Conservation (phyloP, 2,888 invertebrate genomes). For the Choreutis nemorana region DNA sequence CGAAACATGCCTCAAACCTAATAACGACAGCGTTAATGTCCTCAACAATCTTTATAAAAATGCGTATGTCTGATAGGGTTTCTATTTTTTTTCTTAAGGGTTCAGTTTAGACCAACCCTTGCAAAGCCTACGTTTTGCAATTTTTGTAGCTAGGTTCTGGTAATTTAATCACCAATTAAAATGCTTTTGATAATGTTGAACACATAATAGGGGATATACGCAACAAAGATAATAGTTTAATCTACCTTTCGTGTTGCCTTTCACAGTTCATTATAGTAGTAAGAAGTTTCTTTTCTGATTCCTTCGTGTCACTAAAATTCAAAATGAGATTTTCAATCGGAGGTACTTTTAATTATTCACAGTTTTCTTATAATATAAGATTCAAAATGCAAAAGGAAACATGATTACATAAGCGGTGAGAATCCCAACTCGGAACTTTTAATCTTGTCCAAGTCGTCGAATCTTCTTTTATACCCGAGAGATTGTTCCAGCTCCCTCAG, state of each 20-base stretch:
- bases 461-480: constrained; percentile 24
- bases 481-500: constrained; percentile 25
- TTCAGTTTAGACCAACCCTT: too few relatives aligned
- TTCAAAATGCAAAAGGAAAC: too few relatives aligned
- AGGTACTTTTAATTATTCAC: too few relatives aligned
- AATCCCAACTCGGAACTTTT: constrained; percentile 33
- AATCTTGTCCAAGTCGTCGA: constrained; percentile 27
- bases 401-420: constrained; percentile 16
- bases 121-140: too few relatives aligned
- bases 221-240: neutral
- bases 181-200: neutral
- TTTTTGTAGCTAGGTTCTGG: neutral
- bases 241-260: constrained; percentile 44
- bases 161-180: too few relatives aligned
- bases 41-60: neutral
- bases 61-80: too few relatives aligned
- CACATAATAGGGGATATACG: too few relatives aligned
- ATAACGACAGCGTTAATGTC: neutral
- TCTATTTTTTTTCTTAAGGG: too few relatives aligned
- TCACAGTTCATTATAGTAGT: constrained; percentile 48
- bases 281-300: constrained; percentile 32
- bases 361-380: too few relatives aligned
- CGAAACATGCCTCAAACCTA: constrained; percentile 53
- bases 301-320: constrained; percentile 38
- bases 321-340: too few relatives aligned